A percentile compares a stretch with the other conserved stretches of the same genome.
phyloP scores from a whole-genome alignment of 1,140 invertebrate genomes.

The Sweltsa coloradensis region DNA sequence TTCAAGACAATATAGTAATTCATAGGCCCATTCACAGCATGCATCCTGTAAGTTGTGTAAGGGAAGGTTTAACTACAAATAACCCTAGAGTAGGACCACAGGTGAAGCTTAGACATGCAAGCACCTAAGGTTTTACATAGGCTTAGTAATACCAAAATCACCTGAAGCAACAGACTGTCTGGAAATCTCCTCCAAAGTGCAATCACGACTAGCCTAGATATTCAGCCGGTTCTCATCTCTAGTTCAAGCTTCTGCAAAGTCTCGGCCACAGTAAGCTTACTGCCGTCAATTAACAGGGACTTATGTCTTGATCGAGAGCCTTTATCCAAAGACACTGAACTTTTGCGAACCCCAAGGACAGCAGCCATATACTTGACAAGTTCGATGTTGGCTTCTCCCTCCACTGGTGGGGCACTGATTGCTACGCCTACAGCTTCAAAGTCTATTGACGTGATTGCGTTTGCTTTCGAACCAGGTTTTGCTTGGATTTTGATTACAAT shows the following conservation, averaged over 20 bases:
- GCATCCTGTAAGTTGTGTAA: too few relatives aligned
- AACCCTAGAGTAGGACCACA: too few relatives aligned
- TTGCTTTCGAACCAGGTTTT: conserved; percentile 65
- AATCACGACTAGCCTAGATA: too few relatives aligned
- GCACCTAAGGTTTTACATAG: too few relatives aligned
- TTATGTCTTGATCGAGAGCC: conserved; percentile 6
- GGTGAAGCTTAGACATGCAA: too few relatives aligned
- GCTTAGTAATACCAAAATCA: too few relatives aligned
- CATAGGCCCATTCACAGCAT: too few relatives aligned
- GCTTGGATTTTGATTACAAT: conserved; percentile 52
- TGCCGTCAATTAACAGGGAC: background rate
- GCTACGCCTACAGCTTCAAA: conserved; percentile 46
- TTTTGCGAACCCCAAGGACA: conserved; percentile 52
- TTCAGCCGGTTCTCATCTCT: background rate
- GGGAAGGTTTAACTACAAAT: too few relatives aligned
- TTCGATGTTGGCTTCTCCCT: conserved; percentile 67
- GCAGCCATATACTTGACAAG: conserved; percentile 56
- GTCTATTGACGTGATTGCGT: conserved; percentile 47
- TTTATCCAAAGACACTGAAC: conserved; percentile 48
- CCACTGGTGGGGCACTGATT: conserved; percentile 61
- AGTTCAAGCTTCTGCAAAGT: background rate
- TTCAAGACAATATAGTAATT: too few relatives aligned
- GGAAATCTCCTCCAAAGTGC: too few relatives aligned
- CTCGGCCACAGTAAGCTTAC: background rate
- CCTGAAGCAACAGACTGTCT: too few relatives aligned